Evolutionary conservation across 2,888 invertebrate species (phyloP).

Genomic region (Agrilus cyanescens): DNA sequence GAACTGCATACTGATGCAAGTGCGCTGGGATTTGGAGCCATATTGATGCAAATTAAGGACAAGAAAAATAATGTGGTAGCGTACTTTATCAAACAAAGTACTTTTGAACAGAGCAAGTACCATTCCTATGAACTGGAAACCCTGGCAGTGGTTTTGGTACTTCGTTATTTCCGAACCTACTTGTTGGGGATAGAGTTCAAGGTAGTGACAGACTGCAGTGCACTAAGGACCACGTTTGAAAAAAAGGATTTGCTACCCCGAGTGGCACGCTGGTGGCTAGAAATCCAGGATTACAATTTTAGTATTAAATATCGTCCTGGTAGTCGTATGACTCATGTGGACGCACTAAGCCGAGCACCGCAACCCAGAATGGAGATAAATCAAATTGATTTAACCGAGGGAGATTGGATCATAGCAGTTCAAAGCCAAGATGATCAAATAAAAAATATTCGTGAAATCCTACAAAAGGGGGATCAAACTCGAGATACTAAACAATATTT

Average conservation of each 20-base stretch:
- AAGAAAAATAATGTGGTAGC: constrained; percentile 4
- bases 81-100: constrained; percentile 13
- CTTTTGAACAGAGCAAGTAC: constrained; percentile 7
- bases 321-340: constrained; percentile 9
- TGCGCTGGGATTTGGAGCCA: background rate
- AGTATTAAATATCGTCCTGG: constrained; percentile 12
- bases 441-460: constrained; percentile 2
- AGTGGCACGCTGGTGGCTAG: constrained; percentile 15
- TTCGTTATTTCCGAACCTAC: background rate
- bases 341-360: constrained; percentile 8
- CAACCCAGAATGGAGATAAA: background rate
- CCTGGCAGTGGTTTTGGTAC: background rate
- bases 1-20: constrained; percentile 12
- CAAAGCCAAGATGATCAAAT: constrained; percentile 3
- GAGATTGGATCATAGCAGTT: constrained; percentile 4
- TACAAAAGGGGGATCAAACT: constrained; percentile 5
- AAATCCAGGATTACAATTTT: constrained; percentile 12
- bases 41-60: too few species aligned
- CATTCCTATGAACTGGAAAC: constrained; percentile 15
- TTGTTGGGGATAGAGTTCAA: constrained; percentile 8
- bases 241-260: constrained; percentile 14
- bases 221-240: constrained; percentile 10
- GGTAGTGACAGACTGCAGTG: constrained; percentile 16
- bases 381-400: constrained; percentile 3
- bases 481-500: constrained; percentile 15